Percentiles rank a stretch among this genome's conserved stretches.
Evolutionary conservation across 2,888 invertebrate genomes (phyloP).

Genomic region (Linnaemya tessellans): DNA sequence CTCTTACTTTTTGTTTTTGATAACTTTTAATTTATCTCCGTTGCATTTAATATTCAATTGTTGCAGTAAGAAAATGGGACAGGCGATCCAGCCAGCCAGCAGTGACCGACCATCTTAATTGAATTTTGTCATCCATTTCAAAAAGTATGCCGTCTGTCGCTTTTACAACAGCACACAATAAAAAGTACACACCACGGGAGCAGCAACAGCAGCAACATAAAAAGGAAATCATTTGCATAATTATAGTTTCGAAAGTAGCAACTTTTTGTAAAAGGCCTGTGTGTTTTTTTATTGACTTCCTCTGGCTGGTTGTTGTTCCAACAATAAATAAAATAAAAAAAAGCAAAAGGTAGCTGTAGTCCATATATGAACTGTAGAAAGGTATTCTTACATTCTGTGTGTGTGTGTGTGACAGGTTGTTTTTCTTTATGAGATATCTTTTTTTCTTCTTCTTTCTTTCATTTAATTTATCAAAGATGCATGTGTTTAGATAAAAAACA

Average conservation of each 20-base stretch:
- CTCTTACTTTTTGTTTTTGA: background rate
- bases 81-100: background rate
- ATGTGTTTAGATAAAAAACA: conserved; percentile 61
- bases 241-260: conserved; percentile 65
- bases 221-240: conserved; percentile 72
- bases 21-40: background rate
- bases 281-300: conserved; percentile 22
- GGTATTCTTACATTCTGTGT: background rate
- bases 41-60: background rate
- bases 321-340: background rate
- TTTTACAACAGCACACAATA: background rate
- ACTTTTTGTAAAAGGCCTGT: conserved; percentile 5
- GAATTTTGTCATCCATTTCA: conserved; percentile 27
- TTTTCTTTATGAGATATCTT: background rate
- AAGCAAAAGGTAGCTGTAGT: background rate
- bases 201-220: conserved; percentile 31
- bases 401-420: conserved; percentile 51
- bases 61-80: background rate
- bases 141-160: conserved; percentile 14
- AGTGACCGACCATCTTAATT: conserved; percentile 55
- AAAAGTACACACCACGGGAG: background rate
- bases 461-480: conserved; percentile 64
- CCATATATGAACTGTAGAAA: background rate
- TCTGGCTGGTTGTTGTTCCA: conserved; percentile 7
- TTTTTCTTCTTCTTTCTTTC: conserved; percentile 13